These are phyloP conservation scores for Leptoteleia sp. DNA, from an alignment of 1,140 invertebrate species.

Conservation along the genomic window DNA sequence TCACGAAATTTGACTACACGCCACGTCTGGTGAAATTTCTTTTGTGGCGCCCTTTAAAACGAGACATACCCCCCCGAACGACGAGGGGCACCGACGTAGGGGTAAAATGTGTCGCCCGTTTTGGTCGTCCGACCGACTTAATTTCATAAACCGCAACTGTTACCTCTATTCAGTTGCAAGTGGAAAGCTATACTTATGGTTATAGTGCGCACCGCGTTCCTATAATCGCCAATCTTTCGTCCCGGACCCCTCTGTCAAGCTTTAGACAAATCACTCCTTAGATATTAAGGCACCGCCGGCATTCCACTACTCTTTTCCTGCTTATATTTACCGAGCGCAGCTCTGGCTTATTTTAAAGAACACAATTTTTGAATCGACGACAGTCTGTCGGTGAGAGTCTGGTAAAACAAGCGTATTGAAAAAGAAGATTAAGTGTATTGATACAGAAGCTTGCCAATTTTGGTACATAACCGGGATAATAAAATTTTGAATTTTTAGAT, in stretches of 20 bases:
- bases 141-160: conserved; percentile 82
- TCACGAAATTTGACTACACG: too few species aligned
- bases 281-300: conserved; percentile 41
- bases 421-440: too few species aligned
- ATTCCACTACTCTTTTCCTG: conserved; percentile 12
- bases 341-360: too few species aligned
- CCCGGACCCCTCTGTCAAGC: conserved; percentile 44
- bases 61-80: neutral
- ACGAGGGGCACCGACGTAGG: neutral
- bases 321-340: too few species aligned
- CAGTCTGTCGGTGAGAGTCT: too few species aligned
- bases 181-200: conserved; percentile 75
- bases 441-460: too few species aligned
- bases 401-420: too few species aligned
- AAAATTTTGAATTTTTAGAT: too few species aligned
- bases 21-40: conserved; percentile 47
- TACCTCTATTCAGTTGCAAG: conserved; percentile 78
- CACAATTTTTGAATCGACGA: too few species aligned
- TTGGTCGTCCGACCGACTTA: conserved; percentile 74
- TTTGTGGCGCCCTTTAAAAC: conserved; percentile 66
- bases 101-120: conserved; percentile 71
- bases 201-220: conserved; percentile 72
- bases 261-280: conserved; percentile 51
- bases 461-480: too few species aligned
- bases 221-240: conserved; percentile 66